phyloP scores from a whole-genome alignment of 2,113 vertebrate genomes.

The Anhinga anhinga region DNA sequence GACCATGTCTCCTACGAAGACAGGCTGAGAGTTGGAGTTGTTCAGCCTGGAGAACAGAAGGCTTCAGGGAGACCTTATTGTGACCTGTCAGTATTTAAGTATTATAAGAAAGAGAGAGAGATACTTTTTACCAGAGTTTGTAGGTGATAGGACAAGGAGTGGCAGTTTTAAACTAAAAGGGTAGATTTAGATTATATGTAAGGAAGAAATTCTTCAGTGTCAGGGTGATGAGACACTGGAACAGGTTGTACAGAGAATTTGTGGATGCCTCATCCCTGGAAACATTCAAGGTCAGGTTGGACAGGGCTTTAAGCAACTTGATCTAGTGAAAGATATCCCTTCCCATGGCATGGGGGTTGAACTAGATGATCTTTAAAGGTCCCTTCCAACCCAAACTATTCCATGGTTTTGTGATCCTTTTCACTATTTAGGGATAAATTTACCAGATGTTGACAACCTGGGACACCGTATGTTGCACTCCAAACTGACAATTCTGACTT shows the following conservation, averaged over 20 bases:
- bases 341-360: not conserved
- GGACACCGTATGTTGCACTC: not conserved
- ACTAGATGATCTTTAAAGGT: not conserved
- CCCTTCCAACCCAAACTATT: not conserved
- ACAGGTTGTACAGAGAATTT: not conserved
- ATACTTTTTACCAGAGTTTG: no score
- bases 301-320: not conserved
- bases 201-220: not conserved
- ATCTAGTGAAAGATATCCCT: not conserved
- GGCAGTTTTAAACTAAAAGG: not conserved
- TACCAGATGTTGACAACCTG: not conserved
- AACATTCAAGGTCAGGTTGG: not conserved
- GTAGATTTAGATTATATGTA: not conserved
- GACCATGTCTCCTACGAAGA: not conserved
- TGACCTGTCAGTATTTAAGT: not conserved
- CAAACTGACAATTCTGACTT: not conserved
- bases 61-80: not conserved
- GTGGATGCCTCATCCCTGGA: not conserved
- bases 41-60: not conserved
- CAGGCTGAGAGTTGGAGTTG: not conserved
- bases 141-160: not conserved
- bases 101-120: not conserved
- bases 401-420: not conserved
- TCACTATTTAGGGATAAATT: not conserved
- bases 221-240: not conserved